Conservation (phyloP, 2,888 invertebrate genomes). For the Luperina testacea region DNA sequence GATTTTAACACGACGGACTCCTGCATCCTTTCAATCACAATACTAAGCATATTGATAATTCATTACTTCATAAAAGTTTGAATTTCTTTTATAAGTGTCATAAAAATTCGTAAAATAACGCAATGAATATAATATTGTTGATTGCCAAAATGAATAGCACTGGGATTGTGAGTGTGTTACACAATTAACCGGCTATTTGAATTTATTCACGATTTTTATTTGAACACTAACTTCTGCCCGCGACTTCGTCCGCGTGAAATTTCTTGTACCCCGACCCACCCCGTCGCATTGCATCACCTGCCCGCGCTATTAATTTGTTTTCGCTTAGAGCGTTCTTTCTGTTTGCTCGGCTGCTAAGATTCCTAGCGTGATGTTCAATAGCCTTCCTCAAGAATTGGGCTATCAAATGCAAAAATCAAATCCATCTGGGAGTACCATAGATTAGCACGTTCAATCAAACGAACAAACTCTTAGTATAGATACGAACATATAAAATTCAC, state of each 20-base stretch:
- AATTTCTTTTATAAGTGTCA: too few relatives aligned
- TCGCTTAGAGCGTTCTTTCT: not conserved
- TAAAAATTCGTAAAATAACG: not conserved
- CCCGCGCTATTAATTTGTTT: not conserved
- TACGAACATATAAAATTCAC: slow-evolving; percentile 14
- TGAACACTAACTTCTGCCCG: not conserved
- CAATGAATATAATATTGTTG: not conserved
- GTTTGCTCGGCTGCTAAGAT: not conserved
- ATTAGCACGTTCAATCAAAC: not conserved
- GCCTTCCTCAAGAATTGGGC: not conserved
- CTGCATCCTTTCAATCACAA: not conserved
- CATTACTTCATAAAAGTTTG: not conserved
- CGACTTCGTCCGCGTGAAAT: not conserved
- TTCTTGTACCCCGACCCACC: not conserved
- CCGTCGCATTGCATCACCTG: not conserved
- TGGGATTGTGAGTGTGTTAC: not conserved
- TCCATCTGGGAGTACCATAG: not conserved
- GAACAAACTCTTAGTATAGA: not conserved
- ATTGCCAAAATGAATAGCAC: not conserved
- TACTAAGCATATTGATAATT: not conserved
- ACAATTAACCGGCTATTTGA: not conserved
- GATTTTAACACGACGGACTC: not conserved
- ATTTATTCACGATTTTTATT: not conserved
- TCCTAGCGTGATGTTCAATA: not conserved
- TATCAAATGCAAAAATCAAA: not conserved